A percentile compares a stretch with the other conserved stretches of the same genome.
phyloP scores from a whole-genome alignment of 2,113 vertebrate genomes.

The Ardeotis arabs region DNA sequence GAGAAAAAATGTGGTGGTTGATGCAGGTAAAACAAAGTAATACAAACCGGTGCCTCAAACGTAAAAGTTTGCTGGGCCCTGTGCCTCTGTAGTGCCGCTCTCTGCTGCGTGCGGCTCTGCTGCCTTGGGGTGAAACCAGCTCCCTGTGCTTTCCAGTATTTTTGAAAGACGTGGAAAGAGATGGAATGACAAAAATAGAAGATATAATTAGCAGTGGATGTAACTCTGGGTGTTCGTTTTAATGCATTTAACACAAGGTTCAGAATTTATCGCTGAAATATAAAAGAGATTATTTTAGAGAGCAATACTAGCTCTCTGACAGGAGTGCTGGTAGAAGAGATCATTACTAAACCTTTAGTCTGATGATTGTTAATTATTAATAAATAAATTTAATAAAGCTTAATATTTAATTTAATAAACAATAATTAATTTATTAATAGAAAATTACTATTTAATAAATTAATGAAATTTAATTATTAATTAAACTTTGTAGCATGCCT shows the following conservation, averaged over 20 bases:
- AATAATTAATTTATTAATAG: too few relatives aligned
- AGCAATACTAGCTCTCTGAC: fast-evolving
- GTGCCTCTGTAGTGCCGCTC: fast-evolving
- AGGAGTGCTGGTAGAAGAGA: neutral
- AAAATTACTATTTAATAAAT: too few relatives aligned
- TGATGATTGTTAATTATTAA: neutral
- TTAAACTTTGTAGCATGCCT: neutral
- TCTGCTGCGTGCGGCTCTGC: neutral
- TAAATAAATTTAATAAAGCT: too few relatives aligned
- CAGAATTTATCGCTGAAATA: neutral
- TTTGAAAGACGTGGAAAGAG: neutral
- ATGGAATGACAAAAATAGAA: neutral
- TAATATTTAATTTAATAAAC: too few relatives aligned
- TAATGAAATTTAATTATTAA: too few relatives aligned
- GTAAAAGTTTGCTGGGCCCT: neutral
- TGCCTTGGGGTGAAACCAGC: fast-evolving
- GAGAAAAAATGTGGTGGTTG: neutral
- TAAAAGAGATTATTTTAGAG: fast-evolving
- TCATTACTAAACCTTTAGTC: neutral
- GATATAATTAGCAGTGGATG: neutral
- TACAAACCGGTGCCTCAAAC: fast-evolving
- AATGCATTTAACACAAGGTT: neutral
- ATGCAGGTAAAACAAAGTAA: neutral
- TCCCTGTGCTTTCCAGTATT: fast-evolving
- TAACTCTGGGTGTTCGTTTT: neutral